phyloP scores from a whole-genome alignment of 2,113 vertebrate species.

The Oncorhynchus mykiss region DNA sequence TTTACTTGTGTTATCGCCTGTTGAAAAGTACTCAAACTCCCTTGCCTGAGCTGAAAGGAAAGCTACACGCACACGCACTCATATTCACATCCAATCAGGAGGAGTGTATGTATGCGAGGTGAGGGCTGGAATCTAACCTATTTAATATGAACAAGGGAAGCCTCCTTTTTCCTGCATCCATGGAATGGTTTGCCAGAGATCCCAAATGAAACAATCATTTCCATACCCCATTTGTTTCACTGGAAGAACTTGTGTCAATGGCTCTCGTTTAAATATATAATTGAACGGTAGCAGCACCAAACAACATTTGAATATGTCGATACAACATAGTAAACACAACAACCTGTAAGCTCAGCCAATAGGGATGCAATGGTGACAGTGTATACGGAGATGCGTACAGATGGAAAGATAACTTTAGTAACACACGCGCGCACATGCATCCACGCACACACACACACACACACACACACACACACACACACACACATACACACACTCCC shows the following conservation, averaged over 20 bases:
- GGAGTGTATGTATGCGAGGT: constrained; percentile 49
- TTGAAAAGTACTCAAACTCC: constrained; percentile 72
- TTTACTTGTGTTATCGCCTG: constrained; percentile 64
- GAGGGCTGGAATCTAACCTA: constrained; percentile 64
- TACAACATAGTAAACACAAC: too few relatives aligned
- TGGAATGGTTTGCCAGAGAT: constrained; percentile 51
- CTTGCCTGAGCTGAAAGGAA: constrained; percentile 69
- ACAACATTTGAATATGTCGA: neutral
- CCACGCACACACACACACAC: neutral
- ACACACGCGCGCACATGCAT: too few relatives aligned
- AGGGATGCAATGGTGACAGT: neutral
- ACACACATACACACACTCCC: neutral
- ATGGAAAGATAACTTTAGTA: too few relatives aligned
- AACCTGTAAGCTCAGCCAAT: neutral
- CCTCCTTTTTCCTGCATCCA: constrained; percentile 50
- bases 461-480: too few relatives aligned
- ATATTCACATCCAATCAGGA: constrained; percentile 63
- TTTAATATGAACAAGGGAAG: constrained; percentile 68
- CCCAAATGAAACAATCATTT: constrained; percentile 31
- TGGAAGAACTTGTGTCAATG: neutral
- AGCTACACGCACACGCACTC: constrained; percentile 53
- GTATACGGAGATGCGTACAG: neutral
- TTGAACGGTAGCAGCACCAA: neutral
- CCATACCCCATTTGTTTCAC: neutral
- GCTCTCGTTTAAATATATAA: neutral